Base-by-base conservation (phyloP, 1,140 invertebrate species). In the Battus philenor region DNA sequence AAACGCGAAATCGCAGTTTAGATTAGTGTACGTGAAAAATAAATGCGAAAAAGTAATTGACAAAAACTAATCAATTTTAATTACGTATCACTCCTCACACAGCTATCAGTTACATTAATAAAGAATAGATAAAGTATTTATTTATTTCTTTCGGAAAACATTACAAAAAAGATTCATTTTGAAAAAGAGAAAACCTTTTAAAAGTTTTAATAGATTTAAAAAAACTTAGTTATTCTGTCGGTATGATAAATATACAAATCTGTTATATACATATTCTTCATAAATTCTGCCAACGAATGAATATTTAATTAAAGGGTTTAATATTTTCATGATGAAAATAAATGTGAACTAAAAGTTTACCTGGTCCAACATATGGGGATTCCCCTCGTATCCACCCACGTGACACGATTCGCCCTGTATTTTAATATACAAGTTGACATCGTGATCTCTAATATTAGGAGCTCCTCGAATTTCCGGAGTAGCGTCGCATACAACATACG, bases 311-410 rank as follows among this genome's bases (percentile, higher is more conserved):
- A 39, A 11, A 31, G 31, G 6, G 29, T 22, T 18, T n/a, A 27
- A 39, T 32, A 30, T 34, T 4, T 22, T 4, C 20, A 7, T 22
- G 20, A 4, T 22, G 3, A 3, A 4, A 22, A 2, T n/a, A 10
- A 4, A 32, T 15, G 6, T 32, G 8, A 5, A 11, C n/a, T 12
- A 34, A 47, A 26, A 20, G 70, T 65, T 69, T 72, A 93, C 93
- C 55, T 91, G 88, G 57, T 94, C 91, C 15, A 95, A 78, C 47
- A 96, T 88, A 44, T 92, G 90, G 0, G 95, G 95, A 80, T 97
- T 95, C 0, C 82, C 73, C 79, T 97, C 95, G 65, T 97, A 97
- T 10, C 95, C 95, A n/a, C 95, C 95, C 50, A 97, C 89, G 48
- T 89, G 90, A 5, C 97, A 88, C 0, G 91, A 89, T 54, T 95